These are phyloP conservation scores for Sebastes flavidus DNA, from an alignment of 2,797 vertebrate species.

Conservation along the genomic window DNA sequence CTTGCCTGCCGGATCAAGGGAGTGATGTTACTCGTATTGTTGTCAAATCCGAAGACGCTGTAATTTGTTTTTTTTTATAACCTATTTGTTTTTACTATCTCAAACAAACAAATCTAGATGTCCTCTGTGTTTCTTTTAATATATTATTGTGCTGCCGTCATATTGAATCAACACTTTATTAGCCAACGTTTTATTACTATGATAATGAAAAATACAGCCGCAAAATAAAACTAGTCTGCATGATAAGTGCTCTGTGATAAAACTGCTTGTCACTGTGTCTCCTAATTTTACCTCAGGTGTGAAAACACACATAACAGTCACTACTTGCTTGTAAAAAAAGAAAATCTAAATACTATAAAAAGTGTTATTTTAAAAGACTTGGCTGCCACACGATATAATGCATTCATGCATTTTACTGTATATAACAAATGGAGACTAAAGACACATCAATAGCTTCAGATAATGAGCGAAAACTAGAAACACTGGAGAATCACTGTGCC, in stretches of 20 bases:
- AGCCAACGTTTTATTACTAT: not conserved
- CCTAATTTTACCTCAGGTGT: not conserved
- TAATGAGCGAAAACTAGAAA: conserved; percentile 7
- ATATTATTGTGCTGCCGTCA: not conserved
- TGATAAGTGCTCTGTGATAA: not conserved
- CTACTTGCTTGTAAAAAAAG: not conserved
- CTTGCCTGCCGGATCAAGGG: not conserved
- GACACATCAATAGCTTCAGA: conserved; percentile 18
- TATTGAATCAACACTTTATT: conserved; percentile 5
- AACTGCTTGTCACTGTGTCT: not conserved
- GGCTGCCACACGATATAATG: not conserved
- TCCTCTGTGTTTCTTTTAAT: not conserved
- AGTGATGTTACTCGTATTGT: not conserved
- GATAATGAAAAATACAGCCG: not conserved
- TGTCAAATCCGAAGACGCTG: not conserved
- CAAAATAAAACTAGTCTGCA: not conserved
- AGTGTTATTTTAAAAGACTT: not conserved
- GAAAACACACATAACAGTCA: not conserved
- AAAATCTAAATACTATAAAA: not conserved
- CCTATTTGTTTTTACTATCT: not conserved
- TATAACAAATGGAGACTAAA: conserved; percentile 9
- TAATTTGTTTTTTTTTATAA: not conserved
- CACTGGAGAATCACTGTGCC: not conserved
- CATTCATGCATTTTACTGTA: not conserved
- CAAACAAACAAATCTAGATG: conserved; percentile 8